Base-by-base conservation (phyloP, 2,797 vertebrate genomes). In the Sebastes vulpes region DNA sequence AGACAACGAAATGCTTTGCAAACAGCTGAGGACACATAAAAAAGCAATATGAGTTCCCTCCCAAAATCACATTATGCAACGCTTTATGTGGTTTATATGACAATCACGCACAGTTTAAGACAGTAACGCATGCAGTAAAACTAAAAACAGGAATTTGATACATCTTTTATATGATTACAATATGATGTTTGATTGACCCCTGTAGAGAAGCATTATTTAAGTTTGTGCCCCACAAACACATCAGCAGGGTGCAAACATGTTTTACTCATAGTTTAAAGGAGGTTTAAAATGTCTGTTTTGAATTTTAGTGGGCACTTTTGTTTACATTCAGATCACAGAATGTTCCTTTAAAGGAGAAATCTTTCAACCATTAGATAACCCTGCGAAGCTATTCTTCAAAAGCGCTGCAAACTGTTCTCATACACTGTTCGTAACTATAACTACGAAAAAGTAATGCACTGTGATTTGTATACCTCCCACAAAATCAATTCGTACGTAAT, bases 1-100 rank as follows among this genome's bases (percentile, higher is more conserved):
- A 75, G 53, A 77, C 79, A 82, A 82, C 75, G 82, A 75, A 81
- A 69, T 74, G 61, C 57, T 79, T 59, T 58, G 42, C 54, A 70
- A 76, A 77, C 57, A 66, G 69, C 77, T 67, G 59, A 84, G 69
- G 75, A 56, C 67, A 80, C 35, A 71, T 28, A 21, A 65, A 79
- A 54, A 70, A 25, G 5, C 3, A 16, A 50, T 3, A 63, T 16
- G 31, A 57, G 53, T n/a, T 21, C 29, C 38, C 23, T 20, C 32
- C 54, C 52, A 48, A 76, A 58, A 81, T 64, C 21, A n/a, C 25
- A 81, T 57, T 48, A 64, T 64, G 52, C 58, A 73, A 60, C 16
- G 14, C 64, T 75, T 52, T 18, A 23, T 83, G 53, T 7, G 46
- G 72, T 69, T 77, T 29, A 2, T 28, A 20, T 60, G 11, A 38